These are phyloP conservation scores for Rhodeus uyekii DNA, from an alignment of 2,797 vertebrate species.

Conservation along the genomic window DNA sequence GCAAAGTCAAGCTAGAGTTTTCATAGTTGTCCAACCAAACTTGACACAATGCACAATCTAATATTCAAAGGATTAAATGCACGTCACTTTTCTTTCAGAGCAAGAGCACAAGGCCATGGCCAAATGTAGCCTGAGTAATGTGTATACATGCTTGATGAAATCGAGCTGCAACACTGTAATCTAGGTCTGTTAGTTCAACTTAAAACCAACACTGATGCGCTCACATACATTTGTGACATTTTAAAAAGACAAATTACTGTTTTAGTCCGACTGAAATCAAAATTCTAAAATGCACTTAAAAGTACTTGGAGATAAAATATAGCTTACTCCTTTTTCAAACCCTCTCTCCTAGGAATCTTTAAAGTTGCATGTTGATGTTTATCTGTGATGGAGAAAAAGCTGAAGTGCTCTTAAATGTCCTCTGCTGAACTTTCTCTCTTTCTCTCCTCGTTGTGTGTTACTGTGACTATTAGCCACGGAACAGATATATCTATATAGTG, in stretches of 20 bases:
- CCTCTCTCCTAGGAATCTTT: slow-evolving; percentile 27
- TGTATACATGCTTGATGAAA: not conserved
- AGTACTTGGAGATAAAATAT: not conserved
- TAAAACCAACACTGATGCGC: too few species aligned
- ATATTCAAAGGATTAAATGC: not conserved
- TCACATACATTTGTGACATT: not conserved
- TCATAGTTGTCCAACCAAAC: not conserved
- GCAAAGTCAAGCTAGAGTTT: not conserved
- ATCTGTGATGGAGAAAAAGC: slow-evolving; percentile 37
- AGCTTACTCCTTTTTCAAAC: too few species aligned
- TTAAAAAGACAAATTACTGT: not conserved
- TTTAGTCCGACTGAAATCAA: not conserved
- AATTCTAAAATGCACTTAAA: not conserved
- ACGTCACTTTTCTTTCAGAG: not conserved
- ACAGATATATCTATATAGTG: slow-evolving; percentile 58
- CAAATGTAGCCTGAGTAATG: too few species aligned
- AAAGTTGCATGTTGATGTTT: slow-evolving; percentile 50
- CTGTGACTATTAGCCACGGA: slow-evolving; percentile 66
- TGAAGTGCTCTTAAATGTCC: slow-evolving; percentile 5
- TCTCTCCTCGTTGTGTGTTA: slow-evolving; percentile 55
- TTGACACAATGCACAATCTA: not conserved
- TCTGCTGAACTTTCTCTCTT: slow-evolving; percentile 12
- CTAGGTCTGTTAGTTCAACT: not conserved
- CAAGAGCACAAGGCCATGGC: not conserved
- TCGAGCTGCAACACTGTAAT: not conserved